Evolutionary conservation across 2,888 invertebrate species (phyloP), one percentile per base, ranked within the genome.

Genomic region (Nasonovia ribisnigri): DNA sequence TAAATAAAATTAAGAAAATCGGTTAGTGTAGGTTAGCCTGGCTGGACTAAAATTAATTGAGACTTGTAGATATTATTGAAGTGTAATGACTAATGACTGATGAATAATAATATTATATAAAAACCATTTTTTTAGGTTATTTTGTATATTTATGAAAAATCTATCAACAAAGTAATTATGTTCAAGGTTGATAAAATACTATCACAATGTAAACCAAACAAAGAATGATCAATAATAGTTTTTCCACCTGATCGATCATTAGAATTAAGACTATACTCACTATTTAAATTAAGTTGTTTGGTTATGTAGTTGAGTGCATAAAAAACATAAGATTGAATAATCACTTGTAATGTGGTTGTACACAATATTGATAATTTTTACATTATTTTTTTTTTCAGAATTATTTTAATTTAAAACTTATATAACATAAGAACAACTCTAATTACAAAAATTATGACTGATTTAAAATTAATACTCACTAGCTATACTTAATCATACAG

Each of bases 261-360:
- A 67, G 1, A 67, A 67, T 67, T 67, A 67, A n/a, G n/a, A 67
- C n/a, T n/a, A n/a, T n/a, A 67, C 16, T n/a, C 16, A 67, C n/a
- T n/a, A 67, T 67, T 67, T n/a, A 67, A 67, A 67, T 67, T 67
- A 60, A 60, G 60, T 60, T 60, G 60, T 67, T 67, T 67, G 67
- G 5, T 67, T n/a, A 67, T 67, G 67, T 67, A 67, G 13, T 67
- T n/a, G 16, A 67, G 67, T n/a, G 2, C 67, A n/a, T n/a, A n/a
- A 67, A 67, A 67, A 67, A 67, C n/a, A 67, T 67, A n/a, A n/a
- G 16, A 5, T n/a, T 11, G 29, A 60, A n/a, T 67, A 67, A 29
- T n/a, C 60, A 67, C 60, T 67, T n/a, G 4, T 67, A n/a, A 67
- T 67, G 54, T n/a, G 5, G 5, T 67, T 67, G 8, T 67, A 67